phyloP scores from a whole-genome alignment of 2,113 vertebrate species.

The Antennarius striatus region DNA sequence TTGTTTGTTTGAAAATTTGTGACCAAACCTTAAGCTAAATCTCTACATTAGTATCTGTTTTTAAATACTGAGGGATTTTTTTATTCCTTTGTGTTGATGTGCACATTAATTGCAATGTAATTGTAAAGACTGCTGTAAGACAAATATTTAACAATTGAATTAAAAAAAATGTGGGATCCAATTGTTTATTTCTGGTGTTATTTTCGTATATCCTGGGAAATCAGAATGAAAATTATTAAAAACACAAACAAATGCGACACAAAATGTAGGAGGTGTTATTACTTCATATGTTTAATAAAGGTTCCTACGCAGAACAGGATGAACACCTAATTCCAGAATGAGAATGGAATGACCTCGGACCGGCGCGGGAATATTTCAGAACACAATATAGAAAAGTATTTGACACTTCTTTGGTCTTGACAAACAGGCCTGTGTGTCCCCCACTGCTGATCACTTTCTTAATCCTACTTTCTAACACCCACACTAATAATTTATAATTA shows the following conservation, averaged over 20 bases:
- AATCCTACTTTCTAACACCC: too few species aligned
- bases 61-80: neutral
- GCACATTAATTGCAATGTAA: constrained; percentile 20
- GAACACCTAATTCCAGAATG: too few species aligned
- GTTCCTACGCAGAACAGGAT: too few species aligned
- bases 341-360: too few species aligned
- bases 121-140: constrained; percentile 32
- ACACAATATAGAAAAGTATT: too few species aligned
- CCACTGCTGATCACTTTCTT: too few species aligned
- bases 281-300: too few species aligned
- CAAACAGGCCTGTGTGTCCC: too few species aligned
- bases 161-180: constrained; percentile 18
- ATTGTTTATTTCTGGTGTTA: neutral
- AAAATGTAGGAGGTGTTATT: too few species aligned
- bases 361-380: too few species aligned
- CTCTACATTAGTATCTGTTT: neutral
- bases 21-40: constrained; percentile 9
- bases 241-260: neutral
- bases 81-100: constrained; percentile 5
- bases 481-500: too few species aligned
- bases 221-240: neutral
- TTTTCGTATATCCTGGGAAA: neutral
- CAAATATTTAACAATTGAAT: constrained; percentile 32
- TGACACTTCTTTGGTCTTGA: too few species aligned
- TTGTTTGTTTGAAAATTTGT: constrained; percentile 5